A percentile compares a stretch with the other conserved stretches of the same genome.
phyloP scores from a whole-genome alignment of 2,888 invertebrate species.

The Pharmacophagus antenor region DNA sequence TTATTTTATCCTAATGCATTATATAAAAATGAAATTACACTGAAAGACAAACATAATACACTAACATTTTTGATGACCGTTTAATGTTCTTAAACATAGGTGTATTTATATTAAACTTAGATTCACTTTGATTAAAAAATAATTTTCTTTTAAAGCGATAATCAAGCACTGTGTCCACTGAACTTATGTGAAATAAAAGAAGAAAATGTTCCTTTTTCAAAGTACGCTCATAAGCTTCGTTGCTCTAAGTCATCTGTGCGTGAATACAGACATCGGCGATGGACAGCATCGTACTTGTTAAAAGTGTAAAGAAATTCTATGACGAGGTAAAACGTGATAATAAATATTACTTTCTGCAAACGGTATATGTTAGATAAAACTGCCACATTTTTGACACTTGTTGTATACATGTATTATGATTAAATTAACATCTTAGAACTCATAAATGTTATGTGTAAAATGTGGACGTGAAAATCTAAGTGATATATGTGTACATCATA shows the following conservation, averaged over 20 bases:
- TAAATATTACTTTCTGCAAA: neutral
- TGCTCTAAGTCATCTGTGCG: constrained; percentile 21
- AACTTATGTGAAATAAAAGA: constrained; percentile 11
- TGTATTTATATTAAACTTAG: no score
- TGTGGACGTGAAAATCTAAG: neutral
- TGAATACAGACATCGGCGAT: constrained; percentile 10
- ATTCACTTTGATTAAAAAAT: neutral
- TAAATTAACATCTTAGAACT: neutral
- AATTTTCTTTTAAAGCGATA: constrained; percentile 6
- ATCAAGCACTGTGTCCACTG: constrained; percentile 1
- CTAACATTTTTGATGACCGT: no score
- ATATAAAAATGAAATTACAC: no score
- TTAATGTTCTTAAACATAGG: no score
- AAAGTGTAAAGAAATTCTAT: constrained; percentile 10
- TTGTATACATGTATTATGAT: no score
- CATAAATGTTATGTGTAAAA: neutral
- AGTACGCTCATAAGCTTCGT: constrained; percentile 18
- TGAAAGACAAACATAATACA: no score
- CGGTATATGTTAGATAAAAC: no score
- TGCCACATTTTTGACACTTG: neutral
- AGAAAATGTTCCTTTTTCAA: constrained; percentile 15
- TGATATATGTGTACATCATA: neutral
- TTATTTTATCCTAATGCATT: no score
- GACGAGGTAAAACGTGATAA: neutral
- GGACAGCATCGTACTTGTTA: neutral